Evolutionary conservation across 2,888 invertebrate genomes (phyloP), one percentile per base, ranked within the genome.

Genomic region (Cheilosia soror): DNA sequence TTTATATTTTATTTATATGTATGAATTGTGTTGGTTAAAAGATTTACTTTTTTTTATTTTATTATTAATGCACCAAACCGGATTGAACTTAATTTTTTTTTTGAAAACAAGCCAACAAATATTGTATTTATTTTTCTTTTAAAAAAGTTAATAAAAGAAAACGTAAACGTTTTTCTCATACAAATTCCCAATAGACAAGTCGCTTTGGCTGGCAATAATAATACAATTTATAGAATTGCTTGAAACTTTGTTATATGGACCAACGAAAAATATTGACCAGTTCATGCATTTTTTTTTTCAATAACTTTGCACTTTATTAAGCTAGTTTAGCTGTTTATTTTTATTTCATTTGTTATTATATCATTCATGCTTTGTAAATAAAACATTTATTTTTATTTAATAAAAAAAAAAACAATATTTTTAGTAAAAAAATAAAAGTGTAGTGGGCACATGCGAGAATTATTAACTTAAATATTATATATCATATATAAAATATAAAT

Each of bases 381-480:
- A 71, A 78, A 29, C 20, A 13, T 37, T 53, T 20, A 40, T 42
- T 44, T 60, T 62, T 62, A n/a, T 37, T 53, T 58, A 31, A 53
- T 68, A n/a, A 49, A 4, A 25, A 44, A 25, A 27, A 40, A 55
- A 51, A 49, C 9, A 55, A 62, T 55, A 49, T 51, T 69, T 69
- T 69, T 69, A 69, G 44, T 69, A 69, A 40, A 60, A 51, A 66
- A 84, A n/a, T n/a, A 84, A 84, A 85, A 85, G 81, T 85, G 85
- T 85, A 85, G 85, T 85, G 85, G 85, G 85, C 85, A 85, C 85
- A 85, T 85, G 68, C 81, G 85, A 81, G 85, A 80, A 85, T 55
- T 80, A 72, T 71, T 69, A 55, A 66, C 40, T 60, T 66, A 53
- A 5, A 53, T 44, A 63, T 15, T 31, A 55, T 20, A 55, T 31